phyloP scores from a whole-genome alignment of 2,113 vertebrate genomes.

The Rhynchopsitta pachyrhyncha region DNA sequence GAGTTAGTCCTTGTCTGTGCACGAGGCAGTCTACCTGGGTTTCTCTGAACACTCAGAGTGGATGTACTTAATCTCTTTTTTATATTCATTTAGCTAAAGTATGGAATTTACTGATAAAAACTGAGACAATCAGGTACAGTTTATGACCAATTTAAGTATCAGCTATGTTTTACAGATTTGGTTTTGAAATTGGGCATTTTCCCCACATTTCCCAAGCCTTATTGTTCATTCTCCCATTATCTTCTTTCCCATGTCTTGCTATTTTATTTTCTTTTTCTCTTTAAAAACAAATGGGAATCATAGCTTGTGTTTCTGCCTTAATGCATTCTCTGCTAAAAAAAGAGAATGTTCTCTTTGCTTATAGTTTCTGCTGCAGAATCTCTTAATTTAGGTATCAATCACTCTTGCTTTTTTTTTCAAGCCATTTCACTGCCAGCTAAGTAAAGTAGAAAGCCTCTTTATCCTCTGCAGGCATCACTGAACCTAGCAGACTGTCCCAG shows the following conservation, averaged over 20 bases:
- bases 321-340: not conserved
- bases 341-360: not conserved
- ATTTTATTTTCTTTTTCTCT: not conserved
- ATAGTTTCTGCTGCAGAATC: not conserved
- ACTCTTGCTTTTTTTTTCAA: not conserved
- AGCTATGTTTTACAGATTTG: not conserved
- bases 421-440: not conserved
- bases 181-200: not conserved
- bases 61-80: not conserved
- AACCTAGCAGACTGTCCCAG: not conserved
- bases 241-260: not conserved
- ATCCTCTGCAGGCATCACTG: not conserved
- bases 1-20: not conserved
- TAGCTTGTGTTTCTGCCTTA: not conserved
- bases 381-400: conserved; percentile 11
- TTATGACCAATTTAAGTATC: not conserved
- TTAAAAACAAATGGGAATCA: not conserved
- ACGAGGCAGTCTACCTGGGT: not conserved
- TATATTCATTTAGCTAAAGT: not conserved
- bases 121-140: not conserved
- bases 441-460: conserved; percentile 32
- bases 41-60: not conserved
- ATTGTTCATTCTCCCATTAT: not conserved
- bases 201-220: not conserved
- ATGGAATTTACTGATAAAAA: not conserved